A percentile compares a stretch with the other conserved stretches of the same genome.
phyloP scores from a whole-genome alignment of 2,888 invertebrate genomes.

The Mythimna ferrago region DNA sequence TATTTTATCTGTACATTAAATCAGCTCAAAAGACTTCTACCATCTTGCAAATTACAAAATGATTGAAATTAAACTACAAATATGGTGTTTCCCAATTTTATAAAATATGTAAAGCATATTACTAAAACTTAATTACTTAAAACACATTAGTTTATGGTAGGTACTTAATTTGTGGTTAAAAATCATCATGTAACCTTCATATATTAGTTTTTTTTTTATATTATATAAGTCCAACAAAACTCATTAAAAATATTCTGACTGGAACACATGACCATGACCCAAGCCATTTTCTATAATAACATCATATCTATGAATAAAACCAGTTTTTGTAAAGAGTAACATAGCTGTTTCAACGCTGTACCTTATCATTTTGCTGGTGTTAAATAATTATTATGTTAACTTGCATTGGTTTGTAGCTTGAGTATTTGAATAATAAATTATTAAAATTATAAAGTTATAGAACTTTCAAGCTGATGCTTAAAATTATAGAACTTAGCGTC shows the following conservation, averaged over 20 bases:
- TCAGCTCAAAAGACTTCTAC: not conserved
- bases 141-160: not conserved
- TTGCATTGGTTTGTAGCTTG: slow-evolving; percentile 9
- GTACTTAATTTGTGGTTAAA: slow-evolving; percentile 1
- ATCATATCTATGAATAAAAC: slow-evolving; percentile 66
- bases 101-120: not conserved
- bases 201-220: not conserved
- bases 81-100: not conserved
- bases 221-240: slow-evolving; percentile 13
- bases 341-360: slow-evolving; percentile 29
- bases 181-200: not conserved
- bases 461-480: not conserved
- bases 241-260: slow-evolving; percentile 43
- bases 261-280: slow-evolving; percentile 72
- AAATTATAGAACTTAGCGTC: not conserved
- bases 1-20: slow-evolving; percentile 5
- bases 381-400: slow-evolving; percentile 26
- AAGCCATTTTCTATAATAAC: slow-evolving; percentile 71
- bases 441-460: slow-evolving; percentile 4
- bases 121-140: not conserved
- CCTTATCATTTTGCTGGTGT: slow-evolving; percentile 38
- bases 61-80: not conserved
- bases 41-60: not conserved
- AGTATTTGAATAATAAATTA: slow-evolving; percentile 14
- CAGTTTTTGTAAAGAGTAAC: slow-evolving; percentile 63